Base-by-base conservation (phyloP, 2,888 invertebrate genomes). In the Cheilosia vulpina region DNA sequence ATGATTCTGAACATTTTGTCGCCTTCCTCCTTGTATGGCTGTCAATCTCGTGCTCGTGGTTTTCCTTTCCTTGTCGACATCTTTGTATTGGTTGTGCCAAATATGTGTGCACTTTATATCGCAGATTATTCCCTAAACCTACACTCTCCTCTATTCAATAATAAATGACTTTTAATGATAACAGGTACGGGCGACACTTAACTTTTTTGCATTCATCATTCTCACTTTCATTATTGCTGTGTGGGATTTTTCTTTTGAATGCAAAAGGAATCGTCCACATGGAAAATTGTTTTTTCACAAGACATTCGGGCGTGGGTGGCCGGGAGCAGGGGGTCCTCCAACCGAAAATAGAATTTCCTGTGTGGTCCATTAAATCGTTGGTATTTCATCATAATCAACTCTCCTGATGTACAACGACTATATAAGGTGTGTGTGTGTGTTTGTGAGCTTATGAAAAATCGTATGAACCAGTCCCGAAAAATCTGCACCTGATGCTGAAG, bases 341-440 rank as follows among this genome's bases (percentile, higher is more conserved):
- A 66, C 63, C 41, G 65, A 75, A 84, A 80, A 85, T 81, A 76
- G 76, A 81, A 80, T 80, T 85, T 72, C 60, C 76, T 76, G 76
- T 85, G 80, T 76, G 84, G 84, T 79, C 83, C 80, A 85, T 80
- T 84, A 80, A 85, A 80, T 81, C 76, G 69, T 76, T 66, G 84
- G 75, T 80, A 80, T 85, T 85, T 85, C 81, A 80, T 85, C 84
- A 85, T 78, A 85, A 81, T 80, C 71, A 85, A 80, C 71, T 63
- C 68, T 66, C 69, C 52, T n/a, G 7, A 2, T 13, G 13, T 50
- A 24, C 27, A 27, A 27, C 27, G 38, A 38, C 17, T 31, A 2
- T 69, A n/a, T 19, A 34, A 15, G 9, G n/a, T 55, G 34, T 34
- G 17, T 4, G n/a, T 15, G n/a, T 17, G 15, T 15, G 15, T 45